phyloP scores from a whole-genome alignment of 2,888 invertebrate species.

The Ophion slaviceki region DNA sequence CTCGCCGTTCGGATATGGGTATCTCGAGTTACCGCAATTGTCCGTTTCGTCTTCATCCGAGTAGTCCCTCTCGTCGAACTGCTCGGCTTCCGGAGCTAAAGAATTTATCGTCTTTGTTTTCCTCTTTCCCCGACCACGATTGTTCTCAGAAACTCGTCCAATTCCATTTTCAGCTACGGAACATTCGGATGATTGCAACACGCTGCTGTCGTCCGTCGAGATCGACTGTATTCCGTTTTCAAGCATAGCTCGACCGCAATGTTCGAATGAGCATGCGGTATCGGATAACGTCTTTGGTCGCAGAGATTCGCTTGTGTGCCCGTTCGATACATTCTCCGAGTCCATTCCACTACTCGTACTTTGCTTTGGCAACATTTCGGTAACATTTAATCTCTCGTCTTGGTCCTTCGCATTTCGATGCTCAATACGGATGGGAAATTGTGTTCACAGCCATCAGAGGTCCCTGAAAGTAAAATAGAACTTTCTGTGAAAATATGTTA shows the following conservation, averaged over 20 bases:
- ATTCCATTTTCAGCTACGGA: conserved; percentile 39
- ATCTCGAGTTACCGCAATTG: conserved; percentile 10
- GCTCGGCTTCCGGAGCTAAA: conserved; percentile 20
- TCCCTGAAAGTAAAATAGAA: background rate
- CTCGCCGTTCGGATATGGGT: conserved; percentile 50
- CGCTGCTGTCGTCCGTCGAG: background rate
- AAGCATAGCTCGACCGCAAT: background rate
- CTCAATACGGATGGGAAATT: background rate
- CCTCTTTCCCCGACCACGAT: background rate
- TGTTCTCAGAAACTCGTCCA: background rate
- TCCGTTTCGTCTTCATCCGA: conserved; percentile 54
- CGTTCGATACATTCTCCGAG: conserved; percentile 45
- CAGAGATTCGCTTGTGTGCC: conserved; percentile 18
- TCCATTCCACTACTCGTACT: conserved; percentile 50
- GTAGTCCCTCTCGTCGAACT: conserved; percentile 22
- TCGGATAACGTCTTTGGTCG: conserved; percentile 19
- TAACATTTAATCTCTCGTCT: conserved; percentile 44
- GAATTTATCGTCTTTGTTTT: conserved; percentile 15
- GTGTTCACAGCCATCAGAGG: background rate
- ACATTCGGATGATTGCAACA: background rate
- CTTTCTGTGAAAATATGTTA: no score
- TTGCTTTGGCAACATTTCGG: conserved; percentile 56
- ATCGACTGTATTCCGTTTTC: conserved; percentile 44
- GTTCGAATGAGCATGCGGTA: background rate
- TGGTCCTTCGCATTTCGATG: background rate